Conservation (phyloP, 2,888 invertebrate genomes). For the Drosophila demipolita region DNA sequence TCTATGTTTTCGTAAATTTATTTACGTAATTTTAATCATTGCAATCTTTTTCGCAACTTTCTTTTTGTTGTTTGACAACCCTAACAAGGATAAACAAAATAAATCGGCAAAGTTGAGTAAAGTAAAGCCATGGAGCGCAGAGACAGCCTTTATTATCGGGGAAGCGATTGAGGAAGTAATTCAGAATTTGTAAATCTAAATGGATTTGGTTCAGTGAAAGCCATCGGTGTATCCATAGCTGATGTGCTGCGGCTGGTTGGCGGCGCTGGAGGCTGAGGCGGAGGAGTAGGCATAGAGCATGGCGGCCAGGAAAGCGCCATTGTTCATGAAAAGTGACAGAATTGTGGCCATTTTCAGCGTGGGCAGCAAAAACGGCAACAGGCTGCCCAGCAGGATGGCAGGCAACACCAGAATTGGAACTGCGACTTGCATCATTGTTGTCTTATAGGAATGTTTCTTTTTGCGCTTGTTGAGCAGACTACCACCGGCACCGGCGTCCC, state of each 20-base stretch:
- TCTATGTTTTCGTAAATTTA: not conserved
- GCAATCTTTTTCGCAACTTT: not conserved
- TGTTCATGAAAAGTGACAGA: constrained; percentile 88
- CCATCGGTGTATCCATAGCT: constrained; percentile 71
- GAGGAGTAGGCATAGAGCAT: constrained; percentile 80
- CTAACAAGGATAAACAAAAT: not conserved
- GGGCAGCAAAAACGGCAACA: constrained; percentile 89
- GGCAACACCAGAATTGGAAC: constrained; percentile 88
- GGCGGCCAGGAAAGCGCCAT: constrained; percentile 88
- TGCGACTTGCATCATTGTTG: constrained; percentile 83
- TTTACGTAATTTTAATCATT: not conserved
- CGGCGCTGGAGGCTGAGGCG: constrained; percentile 59
- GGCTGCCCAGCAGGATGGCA: constrained; percentile 88
- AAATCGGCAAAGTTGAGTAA: constrained; percentile 8
- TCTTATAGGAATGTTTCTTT: constrained; percentile 74
- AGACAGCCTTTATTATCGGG: constrained; percentile 65
- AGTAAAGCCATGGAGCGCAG: constrained; percentile 28
- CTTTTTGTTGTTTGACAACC: not conserved
- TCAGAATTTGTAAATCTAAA: constrained; percentile 2
- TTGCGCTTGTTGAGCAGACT: constrained; percentile 57
- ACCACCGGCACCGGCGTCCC: constrained; percentile 26
- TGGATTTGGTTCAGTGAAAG: constrained; percentile 59
- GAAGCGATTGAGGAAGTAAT: constrained; percentile 3
- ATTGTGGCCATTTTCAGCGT: constrained; percentile 89
- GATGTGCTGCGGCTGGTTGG: constrained; percentile 82